Evolutionary conservation across 2,797 vertebrate genomes (phyloP).

Genomic region (Hoplostethus atlanticus): DNA sequence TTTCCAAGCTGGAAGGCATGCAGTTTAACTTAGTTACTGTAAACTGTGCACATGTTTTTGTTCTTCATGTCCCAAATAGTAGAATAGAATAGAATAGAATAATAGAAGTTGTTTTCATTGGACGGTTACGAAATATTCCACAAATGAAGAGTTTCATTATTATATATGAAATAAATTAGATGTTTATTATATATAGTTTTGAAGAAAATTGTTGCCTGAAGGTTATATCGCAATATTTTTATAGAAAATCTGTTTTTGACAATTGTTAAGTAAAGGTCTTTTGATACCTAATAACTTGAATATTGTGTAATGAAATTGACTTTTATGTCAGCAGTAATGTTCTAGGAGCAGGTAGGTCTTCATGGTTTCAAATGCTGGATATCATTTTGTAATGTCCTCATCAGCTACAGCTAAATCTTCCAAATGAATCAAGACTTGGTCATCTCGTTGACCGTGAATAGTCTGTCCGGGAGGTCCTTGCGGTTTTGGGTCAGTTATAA

Average conservation of each 20-base stretch:
- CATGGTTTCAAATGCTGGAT: background rate
- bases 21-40: background rate
- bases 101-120: background rate
- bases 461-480: background rate
- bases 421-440: conserved; percentile 9
- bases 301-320: too few species aligned
- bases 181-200: too few species aligned
- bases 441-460: background rate
- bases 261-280: too few species aligned
- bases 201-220: too few species aligned
- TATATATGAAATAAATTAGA: too few species aligned
- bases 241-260: too few species aligned
- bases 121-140: too few species aligned
- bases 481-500: conserved; percentile 25
- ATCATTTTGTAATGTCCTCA: background rate
- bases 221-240: too few species aligned
- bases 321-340: background rate
- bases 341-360: background rate
- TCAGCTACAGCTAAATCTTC: background rate
- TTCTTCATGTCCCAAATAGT: background rate
- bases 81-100: background rate
- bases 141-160: too few species aligned
- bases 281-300: too few species aligned
- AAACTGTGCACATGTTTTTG: background rate
- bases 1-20: background rate